Evolutionary conservation across 2,888 invertebrate genomes (phyloP), one percentile per base, ranked within the genome.

Genomic region (Helleia helle): DNA sequence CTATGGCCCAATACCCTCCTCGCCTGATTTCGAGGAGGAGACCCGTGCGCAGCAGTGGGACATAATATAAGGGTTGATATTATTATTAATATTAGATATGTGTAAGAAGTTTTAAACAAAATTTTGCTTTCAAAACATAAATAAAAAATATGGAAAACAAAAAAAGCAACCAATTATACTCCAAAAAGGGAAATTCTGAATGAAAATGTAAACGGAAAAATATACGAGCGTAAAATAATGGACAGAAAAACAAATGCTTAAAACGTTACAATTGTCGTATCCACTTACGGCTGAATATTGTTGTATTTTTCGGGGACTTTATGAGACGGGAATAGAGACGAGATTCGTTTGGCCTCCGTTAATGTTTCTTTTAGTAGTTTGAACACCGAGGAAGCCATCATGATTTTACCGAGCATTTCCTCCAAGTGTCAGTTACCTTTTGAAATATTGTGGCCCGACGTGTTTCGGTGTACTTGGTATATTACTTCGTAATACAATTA

Each of bases 131-230:
- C n/a, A n/a, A n/a, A n/a, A n/a, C n/a, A n/a, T n/a, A n/a, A 18
- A 18, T 18, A 12, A 31, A 31, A 31, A 31, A 31, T 18, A 31
- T 31, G 17, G 30, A 31, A 31, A 31, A 31, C 17, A 17, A 31
- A 31, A 31, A 17, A 11, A 11, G 17, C n/a, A 17, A 17, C 34
- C 22, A 34, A 34, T 34, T 34, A 34, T 22, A 17, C 18, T 11
- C 22, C 22, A 17, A 18, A 31, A 17, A 18, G 17, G 17, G 11
- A 9, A 31, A 18, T 18, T 8, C 17, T 12, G 11, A 31, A 34
- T 34, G 34, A 17, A 8, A 17, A 31, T 31, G 31, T 34, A 34
- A 34, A 34, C 12, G 8, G 22, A 34, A 18, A 22, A 34, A 22
- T 12, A 22, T 18, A 18, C 18, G 18, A 8, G 8, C 34, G 34